Base-by-base conservation (phyloP, 1,140 invertebrate genomes). In the Cydia fagiglandana region DNA sequence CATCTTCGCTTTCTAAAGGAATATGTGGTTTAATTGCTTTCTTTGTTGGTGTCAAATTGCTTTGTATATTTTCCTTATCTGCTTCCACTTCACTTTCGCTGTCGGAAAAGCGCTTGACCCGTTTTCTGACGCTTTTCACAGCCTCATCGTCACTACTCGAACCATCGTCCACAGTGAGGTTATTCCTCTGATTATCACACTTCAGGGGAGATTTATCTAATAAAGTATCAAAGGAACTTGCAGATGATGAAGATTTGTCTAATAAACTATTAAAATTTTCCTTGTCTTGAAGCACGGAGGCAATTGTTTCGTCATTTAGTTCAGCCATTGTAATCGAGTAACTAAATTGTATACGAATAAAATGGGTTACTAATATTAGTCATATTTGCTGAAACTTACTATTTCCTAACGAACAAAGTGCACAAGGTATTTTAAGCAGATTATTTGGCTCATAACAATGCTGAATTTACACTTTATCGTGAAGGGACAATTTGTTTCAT, bases 21-120 rank as follows among this genome's bases (percentile, higher is more conserved):
- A 12, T 73, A 45, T 68, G 75, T 77, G 20, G 53, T 77, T 64
- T 66, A 74, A 73, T 77, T 38, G 30, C 45, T 38, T 38, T 66
- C 79, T 68, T 74, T 64, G 20, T 79, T 78, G 64, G 75, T 75
- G 15, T 77, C 79, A 61, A 64, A 79, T 38, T 77, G 66, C 9
- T 64, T 28, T 64, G 76, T 66, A 53, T 77, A 77, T 75, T 81
- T 74, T 82, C 79, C 73, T 79, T 78, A 10, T 85, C 80, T 6
- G 50, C 77, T 38, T 85, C 80, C 7, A 61, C 76, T 45, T 89
- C 86, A 77, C 81, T 87, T 34, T 83, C 84, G 76, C 84, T 88
- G 50, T 88, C 83, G n/a, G 82, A 81, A 74, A 89, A 81, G 0
- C 73, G 53, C 38, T 78, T 78, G 0, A 83, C 74, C 74, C 79